Evolutionary conservation across 1,140 invertebrate species (phyloP).

Genomic region (Drosophila miranda): DNA sequence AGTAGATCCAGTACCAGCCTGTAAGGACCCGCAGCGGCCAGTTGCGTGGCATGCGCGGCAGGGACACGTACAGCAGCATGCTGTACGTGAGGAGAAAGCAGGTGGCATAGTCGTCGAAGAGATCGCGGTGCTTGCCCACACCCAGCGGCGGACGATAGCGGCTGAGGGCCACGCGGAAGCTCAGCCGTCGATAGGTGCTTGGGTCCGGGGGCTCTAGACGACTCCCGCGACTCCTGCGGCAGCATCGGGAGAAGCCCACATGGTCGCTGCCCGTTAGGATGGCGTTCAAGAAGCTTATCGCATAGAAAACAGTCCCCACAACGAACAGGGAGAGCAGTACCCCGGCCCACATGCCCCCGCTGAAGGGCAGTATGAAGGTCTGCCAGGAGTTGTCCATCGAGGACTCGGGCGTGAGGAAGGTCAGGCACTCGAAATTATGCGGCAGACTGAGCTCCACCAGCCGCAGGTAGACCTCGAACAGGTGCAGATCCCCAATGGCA

Average conservation of each 20-base stretch:
- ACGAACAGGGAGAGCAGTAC: slow-evolving; percentile 72
- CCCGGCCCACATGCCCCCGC: slow-evolving; percentile 73
- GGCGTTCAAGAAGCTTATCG: slow-evolving; percentile 70
- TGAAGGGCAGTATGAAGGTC: slow-evolving; percentile 90
- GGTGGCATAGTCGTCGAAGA: slow-evolving; percentile 88
- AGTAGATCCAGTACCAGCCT: slow-evolving; percentile 93
- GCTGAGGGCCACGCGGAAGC: slow-evolving; percentile 57
- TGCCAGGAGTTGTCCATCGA: slow-evolving; percentile 91
- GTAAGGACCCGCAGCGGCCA: slow-evolving; percentile 91
- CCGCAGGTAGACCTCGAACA: slow-evolving; percentile 87
- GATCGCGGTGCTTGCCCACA: slow-evolving; percentile 61
- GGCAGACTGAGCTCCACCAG: slow-evolving; percentile 90
- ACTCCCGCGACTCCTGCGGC: slow-evolving; percentile 18
- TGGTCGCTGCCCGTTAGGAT: slow-evolving; percentile 16
- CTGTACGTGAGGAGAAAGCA: slow-evolving; percentile 90
- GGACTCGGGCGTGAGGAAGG: slow-evolving; percentile 91
- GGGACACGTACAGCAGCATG: slow-evolving; percentile 89
- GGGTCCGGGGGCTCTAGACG: neutral
- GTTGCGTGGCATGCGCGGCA: slow-evolving; percentile 88
- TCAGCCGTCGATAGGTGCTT: slow-evolving; percentile 27
- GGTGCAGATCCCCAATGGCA: slow-evolving; percentile 90
- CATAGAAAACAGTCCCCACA: slow-evolving; percentile 69
- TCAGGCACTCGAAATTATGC: slow-evolving; percentile 91
- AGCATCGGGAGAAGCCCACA: slow-evolving; percentile 42
- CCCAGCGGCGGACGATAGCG: slow-evolving; percentile 19